These are phyloP conservation scores for Drosophila lini DNA, from an alignment of 1,140 invertebrate genomes.

Conservation along the genomic window DNA sequence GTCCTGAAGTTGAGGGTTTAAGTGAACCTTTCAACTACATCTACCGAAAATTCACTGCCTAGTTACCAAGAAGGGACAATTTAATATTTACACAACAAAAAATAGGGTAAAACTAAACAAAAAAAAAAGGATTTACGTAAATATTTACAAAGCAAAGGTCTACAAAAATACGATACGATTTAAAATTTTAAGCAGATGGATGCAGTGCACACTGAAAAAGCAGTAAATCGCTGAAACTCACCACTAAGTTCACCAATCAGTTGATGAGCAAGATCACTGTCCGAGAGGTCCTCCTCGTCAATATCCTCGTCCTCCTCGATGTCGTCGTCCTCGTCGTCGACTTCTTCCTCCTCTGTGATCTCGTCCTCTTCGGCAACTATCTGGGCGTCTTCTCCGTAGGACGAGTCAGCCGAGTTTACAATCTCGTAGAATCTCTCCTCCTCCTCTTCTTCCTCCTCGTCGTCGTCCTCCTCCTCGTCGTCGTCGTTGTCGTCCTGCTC, in stretches of 20 bases:
- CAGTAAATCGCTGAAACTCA: constrained; percentile 41
- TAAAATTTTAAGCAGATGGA: constrained; percentile 5
- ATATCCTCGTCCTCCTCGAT: constrained; percentile 72
- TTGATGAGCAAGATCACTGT: constrained; percentile 76
- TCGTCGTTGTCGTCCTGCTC: constrained; percentile 56
- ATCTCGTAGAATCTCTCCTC: constrained; percentile 74
- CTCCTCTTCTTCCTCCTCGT: constrained; percentile 60
- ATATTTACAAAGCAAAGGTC: constrained; percentile 26
- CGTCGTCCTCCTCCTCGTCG: constrained; percentile 67
- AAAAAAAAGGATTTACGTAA: constrained; percentile 4
- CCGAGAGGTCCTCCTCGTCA: constrained; percentile 71
- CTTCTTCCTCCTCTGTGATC: constrained; percentile 74
- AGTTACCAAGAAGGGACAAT: background rate
- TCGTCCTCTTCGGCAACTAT: constrained; percentile 78
- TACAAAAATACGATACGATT: constrained; percentile 10
- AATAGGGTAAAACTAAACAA: background rate
- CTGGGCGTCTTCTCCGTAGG: constrained; percentile 75
- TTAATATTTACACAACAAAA: background rate
- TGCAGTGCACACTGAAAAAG: constrained; percentile 4
- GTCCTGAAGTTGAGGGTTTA: background rate
- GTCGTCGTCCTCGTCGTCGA: constrained; percentile 72
- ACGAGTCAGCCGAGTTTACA: constrained; percentile 70
- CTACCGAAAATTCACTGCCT: background rate
- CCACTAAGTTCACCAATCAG: constrained; percentile 78
- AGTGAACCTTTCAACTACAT: background rate